Evolutionary conservation across 2,888 invertebrate genomes (phyloP), one percentile per base, ranked within the genome.

Genomic region (Idaea straminata): DNA sequence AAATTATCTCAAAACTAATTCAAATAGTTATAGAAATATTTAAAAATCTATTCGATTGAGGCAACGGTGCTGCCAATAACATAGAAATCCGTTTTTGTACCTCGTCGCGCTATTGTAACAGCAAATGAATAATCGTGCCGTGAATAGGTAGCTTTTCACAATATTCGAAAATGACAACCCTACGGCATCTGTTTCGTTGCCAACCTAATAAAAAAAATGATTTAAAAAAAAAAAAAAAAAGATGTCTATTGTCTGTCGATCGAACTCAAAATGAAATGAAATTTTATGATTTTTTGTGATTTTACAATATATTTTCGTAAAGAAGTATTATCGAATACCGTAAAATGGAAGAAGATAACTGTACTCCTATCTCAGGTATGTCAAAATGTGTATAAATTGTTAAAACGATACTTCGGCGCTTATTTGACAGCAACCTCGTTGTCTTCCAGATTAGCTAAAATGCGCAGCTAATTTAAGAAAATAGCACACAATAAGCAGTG

Each of bases 171-270:
- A 10, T 47, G 47, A 13, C 47, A 47, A 10, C 47, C 10, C 47
- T 10, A 13, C 13, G 7, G 47, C 47, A 47, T 47, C 25, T 47
- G 47, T 13, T 47, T 47, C 47, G 47, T 10, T 10, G 47, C 47
- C 47, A 47, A 47, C 47, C 4, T 47, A 47, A 10, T 13, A 47
- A 47, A 47, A 7, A 47, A 47, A 47, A 47, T 47, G 4, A 47
- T 47, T 62, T 7, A 61, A 66, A 62, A 47, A 1, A 5, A 13
- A 61, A 66, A 65, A 69, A 57, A 63, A 59, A 61, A 61, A 61
- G 16, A 36, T 6, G 34, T 47, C 0, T 15, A 35, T 62, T 34
- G 34, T 61, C 47, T 35, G 7, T 15, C 38, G 38, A 7, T 10
- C 4, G 2, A 25, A 25, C 1, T 25, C 25, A 2, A 25, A 25